phyloP scores from a whole-genome alignment of 2,888 invertebrate genomes.

The Drosophila meridiana region DNA sequence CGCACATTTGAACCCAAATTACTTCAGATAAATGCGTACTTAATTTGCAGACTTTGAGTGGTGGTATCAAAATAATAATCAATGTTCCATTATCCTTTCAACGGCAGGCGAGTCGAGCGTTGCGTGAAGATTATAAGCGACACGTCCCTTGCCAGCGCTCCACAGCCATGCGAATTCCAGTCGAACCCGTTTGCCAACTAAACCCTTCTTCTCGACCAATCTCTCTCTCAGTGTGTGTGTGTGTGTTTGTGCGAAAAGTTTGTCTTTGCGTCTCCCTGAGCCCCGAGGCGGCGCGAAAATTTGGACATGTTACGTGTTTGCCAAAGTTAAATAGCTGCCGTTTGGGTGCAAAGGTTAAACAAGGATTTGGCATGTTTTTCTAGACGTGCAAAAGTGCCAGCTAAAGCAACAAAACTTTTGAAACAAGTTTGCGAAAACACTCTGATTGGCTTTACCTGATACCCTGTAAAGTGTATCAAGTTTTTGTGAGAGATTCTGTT shows the following conservation, averaged over 20 bases:
- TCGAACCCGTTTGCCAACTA: conserved; percentile 61
- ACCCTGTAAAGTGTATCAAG: conserved; percentile 3
- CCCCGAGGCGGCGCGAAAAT: conserved; percentile 76
- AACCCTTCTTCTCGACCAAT: conserved; percentile 41
- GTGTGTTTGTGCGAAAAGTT: conserved; percentile 67
- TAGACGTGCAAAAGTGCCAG: conserved; percentile 51
- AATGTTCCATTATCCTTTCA: conserved; percentile 75
- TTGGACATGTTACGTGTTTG: conserved; percentile 81
- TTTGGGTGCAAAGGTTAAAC: conserved; percentile 83
- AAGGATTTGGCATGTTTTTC: conserved; percentile 78
- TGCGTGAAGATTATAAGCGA: conserved; percentile 76
- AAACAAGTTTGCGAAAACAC: conserved; percentile 37
- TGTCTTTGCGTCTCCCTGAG: conserved; percentile 46
- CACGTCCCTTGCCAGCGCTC: conserved; percentile 54
- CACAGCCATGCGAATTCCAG: conserved; percentile 61
- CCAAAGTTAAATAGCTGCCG: conserved; percentile 77
- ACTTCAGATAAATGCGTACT: conserved; percentile 78
- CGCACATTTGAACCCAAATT: conserved; percentile 79
- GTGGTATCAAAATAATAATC: conserved; percentile 79
- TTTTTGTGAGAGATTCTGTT: not conserved
- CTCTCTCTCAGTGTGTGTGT: not conserved
- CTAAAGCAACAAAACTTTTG: conserved; percentile 34
- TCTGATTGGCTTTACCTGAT: conserved; percentile 30
- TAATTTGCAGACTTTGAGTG: conserved; percentile 80
- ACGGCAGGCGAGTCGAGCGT: conserved; percentile 51